A percentile compares a stretch with the other conserved stretches of the same genome.
phyloP scores from a whole-genome alignment of 2,113 vertebrate genomes.

The Hemibagrus wyckioides region DNA sequence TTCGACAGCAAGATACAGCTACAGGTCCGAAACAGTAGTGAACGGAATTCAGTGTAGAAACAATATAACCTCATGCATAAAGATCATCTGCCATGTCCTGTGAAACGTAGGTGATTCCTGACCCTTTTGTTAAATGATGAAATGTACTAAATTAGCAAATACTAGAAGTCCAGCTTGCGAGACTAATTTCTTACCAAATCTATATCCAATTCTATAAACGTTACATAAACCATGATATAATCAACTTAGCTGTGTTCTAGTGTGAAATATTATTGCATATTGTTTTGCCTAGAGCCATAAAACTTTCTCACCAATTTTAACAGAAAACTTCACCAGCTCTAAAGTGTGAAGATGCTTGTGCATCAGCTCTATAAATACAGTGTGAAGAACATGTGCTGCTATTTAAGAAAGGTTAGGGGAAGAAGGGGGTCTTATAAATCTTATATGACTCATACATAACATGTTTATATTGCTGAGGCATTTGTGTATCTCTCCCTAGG shows the following conservation, averaged over 20 bases:
- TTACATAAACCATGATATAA: neutral
- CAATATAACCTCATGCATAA: neutral
- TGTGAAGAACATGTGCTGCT: too few species aligned
- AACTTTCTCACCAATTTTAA: neutral
- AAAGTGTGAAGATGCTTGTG: neutral
- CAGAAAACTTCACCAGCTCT: neutral
- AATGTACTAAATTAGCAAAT: neutral
- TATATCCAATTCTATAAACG: neutral
- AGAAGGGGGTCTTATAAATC: neutral
- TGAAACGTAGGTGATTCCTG: neutral
- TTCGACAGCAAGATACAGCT: neutral
- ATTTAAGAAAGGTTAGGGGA: neutral
- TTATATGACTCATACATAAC: neutral
- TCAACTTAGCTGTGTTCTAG: neutral
- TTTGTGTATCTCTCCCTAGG: conserved; percentile 5
- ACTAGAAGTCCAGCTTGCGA: neutral
- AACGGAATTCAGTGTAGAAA: neutral
- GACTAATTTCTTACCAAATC: neutral
- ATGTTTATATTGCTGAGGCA: neutral
- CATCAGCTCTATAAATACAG: neutral
- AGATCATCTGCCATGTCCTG: neutral
- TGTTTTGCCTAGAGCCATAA: neutral
- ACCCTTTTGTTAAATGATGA: neutral
- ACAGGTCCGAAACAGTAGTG: neutral
- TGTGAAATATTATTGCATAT: neutral